phyloP scores from a whole-genome alignment of 2,888 invertebrate genomes.

The Atethmia centrago region DNA sequence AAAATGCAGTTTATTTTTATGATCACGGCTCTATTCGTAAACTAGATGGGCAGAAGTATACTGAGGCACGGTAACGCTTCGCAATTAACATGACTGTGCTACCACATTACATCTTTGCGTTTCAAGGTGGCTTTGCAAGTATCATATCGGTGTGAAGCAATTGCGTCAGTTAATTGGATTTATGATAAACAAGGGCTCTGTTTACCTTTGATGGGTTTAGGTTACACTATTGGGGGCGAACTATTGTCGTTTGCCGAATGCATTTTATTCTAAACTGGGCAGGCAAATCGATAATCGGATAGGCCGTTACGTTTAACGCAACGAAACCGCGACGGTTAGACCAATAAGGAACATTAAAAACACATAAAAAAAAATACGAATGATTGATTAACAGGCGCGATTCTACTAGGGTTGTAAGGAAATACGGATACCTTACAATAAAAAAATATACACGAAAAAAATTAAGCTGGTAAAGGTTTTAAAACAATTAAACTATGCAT shows the following conservation, averaged over 20 bases:
- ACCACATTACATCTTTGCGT: not conserved
- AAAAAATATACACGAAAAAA: not conserved
- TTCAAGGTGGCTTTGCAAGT: not conserved
- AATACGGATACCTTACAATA: not conserved
- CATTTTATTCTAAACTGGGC: no score
- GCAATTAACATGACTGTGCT: not conserved
- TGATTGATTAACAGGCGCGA: not conserved
- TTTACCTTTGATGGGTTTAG: not conserved
- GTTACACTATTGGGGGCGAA: not conserved
- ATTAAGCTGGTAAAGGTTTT: not conserved
- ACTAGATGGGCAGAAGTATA: not conserved
- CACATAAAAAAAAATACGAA: no score
- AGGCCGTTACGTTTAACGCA: not conserved
- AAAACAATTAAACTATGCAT: not conserved
- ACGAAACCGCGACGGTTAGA: not conserved
- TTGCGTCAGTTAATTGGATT: not conserved
- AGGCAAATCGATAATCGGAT: not conserved
- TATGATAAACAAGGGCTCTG: not conserved
- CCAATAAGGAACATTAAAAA: not conserved
- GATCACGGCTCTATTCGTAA: not conserved
- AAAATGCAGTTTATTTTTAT: not conserved
- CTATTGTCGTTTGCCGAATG: no score
- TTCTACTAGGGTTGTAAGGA: not conserved
- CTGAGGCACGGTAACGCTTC: not conserved
- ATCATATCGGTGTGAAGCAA: not conserved